Conservation (phyloP, 2,113 vertebrate genomes). For the Lepus americanus region DNA sequence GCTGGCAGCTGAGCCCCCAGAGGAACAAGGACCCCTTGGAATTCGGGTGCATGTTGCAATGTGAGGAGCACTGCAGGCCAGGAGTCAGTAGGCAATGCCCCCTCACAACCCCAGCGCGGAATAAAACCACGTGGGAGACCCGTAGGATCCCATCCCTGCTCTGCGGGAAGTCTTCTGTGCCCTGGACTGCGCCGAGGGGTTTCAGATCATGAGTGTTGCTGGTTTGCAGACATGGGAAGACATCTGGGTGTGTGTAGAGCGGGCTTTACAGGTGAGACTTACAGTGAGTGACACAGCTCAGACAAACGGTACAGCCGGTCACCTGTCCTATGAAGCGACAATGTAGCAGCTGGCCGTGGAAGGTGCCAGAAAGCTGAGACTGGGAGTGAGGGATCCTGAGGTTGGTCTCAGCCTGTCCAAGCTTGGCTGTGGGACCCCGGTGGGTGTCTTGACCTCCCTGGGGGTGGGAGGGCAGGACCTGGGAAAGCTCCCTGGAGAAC, state of each 20-base stretch:
- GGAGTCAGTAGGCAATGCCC: accelerated
- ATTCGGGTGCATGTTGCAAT: accelerated
- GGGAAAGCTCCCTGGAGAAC: not conserved
- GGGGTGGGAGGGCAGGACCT: too few relatives aligned
- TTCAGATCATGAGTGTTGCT: accelerated
- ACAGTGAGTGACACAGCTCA: not conserved
- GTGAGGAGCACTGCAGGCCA: not conserved
- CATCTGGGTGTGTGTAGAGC: not conserved
- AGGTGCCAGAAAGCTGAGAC: not conserved
- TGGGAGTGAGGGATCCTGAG: not conserved
- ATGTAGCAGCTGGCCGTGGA: not conserved
- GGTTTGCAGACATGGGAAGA: not conserved
- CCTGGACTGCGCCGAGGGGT: too few relatives aligned
- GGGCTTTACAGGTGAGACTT: not conserved
- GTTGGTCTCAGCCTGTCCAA: accelerated
- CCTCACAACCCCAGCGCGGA: not conserved
- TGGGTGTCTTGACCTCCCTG: not conserved
- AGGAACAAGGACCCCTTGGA: not conserved
- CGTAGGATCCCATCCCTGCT: too few relatives aligned
- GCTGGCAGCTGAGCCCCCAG: too few relatives aligned
- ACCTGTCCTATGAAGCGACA: too few relatives aligned
- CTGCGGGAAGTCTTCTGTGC: too few relatives aligned
- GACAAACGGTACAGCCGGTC: not conserved
- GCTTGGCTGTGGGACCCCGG: not conserved
- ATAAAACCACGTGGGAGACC: accelerated